phyloP scores from a whole-genome alignment of 2,797 vertebrate genomes.

The Rhyacichthys aspro region DNA sequence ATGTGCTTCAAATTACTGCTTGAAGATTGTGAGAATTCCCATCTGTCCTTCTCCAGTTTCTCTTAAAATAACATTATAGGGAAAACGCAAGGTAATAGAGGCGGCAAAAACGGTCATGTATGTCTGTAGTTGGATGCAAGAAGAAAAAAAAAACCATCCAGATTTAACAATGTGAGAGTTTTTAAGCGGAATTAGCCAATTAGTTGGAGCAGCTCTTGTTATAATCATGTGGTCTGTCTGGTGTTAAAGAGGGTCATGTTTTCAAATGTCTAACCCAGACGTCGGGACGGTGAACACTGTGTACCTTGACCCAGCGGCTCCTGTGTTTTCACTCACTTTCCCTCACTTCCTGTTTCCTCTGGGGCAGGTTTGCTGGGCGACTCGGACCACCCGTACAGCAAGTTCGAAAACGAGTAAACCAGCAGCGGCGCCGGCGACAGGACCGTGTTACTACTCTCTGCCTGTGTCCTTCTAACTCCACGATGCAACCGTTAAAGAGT shows the following conservation, averaged over 20 bases:
- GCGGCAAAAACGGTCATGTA: too few species aligned
- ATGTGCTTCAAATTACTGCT: too few species aligned
- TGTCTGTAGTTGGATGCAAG: too few species aligned
- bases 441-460: constrained; percentile 2
- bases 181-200: too few species aligned
- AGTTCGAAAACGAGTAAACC: constrained; percentile 88
- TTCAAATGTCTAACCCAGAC: background rate
- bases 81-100: too few species aligned
- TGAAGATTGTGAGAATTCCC: too few species aligned
- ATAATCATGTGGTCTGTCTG: too few species aligned
- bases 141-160: background rate
- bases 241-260: background rate
- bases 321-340: constrained; percentile 12
- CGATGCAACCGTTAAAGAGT: background rate
- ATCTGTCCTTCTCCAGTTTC: background rate
- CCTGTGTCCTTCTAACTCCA: background rate
- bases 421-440: constrained; percentile 7
- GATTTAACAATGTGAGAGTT: too few species aligned
- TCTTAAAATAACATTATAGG: too few species aligned
- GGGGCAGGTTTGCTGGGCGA: constrained; percentile 85
- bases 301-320: background rate
- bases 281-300: constrained; percentile 6
- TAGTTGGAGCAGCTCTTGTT: too few species aligned
- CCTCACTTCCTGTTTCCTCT: constrained; percentile 17
- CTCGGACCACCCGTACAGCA: constrained; percentile 89